A percentile compares a stretch with the other conserved stretches of the same genome.
These are phyloP conservation scores for Gymnocypris eckloni DNA, from an alignment of 2,797 vertebrate genomes.

Conservation along the genomic window DNA sequence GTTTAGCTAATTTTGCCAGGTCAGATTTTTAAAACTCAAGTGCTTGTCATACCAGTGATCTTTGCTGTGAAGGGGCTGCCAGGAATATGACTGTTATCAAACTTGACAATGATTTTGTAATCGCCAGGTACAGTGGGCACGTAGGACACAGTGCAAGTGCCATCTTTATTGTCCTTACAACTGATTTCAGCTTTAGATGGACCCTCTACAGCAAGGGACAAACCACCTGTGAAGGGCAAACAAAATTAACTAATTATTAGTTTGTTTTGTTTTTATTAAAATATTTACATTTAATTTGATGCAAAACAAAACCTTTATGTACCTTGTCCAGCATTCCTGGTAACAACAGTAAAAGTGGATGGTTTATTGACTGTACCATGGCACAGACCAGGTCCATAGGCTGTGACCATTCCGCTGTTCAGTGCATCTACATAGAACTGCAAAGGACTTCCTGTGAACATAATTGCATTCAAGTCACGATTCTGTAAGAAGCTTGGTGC, in stretches of 20 bases:
- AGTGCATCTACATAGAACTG: slow-evolving; percentile 95
- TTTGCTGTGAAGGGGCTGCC: slow-evolving; percentile 97
- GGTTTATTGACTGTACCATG: slow-evolving; percentile 95
- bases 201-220: slow-evolving; percentile 94
- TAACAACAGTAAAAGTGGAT: slow-evolving; percentile 93
- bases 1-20: not conserved
- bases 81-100: slow-evolving; percentile 94
- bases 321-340: slow-evolving; percentile 97
- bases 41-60: slow-evolving; percentile 85
- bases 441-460: slow-evolving; percentile 87
- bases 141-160: slow-evolving; percentile 97
- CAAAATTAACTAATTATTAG: not conserved
- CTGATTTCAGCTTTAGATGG: slow-evolving; percentile 98
- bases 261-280: not conserved
- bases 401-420: slow-evolving; percentile 90
- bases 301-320: slow-evolving; percentile 5
- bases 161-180: slow-evolving; percentile 97
- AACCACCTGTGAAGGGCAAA: slow-evolving; percentile 80
- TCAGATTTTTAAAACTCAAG: not conserved
- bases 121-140: slow-evolving; percentile 92
- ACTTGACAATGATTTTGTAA: slow-evolving; percentile 96
- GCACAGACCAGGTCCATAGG: slow-evolving; percentile 93
- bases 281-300: not conserved
- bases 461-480: not conserved
- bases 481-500: not conserved